Base-by-base conservation (phyloP, 2,888 invertebrate genomes). In the Sarcophaga caerulescens region DNA sequence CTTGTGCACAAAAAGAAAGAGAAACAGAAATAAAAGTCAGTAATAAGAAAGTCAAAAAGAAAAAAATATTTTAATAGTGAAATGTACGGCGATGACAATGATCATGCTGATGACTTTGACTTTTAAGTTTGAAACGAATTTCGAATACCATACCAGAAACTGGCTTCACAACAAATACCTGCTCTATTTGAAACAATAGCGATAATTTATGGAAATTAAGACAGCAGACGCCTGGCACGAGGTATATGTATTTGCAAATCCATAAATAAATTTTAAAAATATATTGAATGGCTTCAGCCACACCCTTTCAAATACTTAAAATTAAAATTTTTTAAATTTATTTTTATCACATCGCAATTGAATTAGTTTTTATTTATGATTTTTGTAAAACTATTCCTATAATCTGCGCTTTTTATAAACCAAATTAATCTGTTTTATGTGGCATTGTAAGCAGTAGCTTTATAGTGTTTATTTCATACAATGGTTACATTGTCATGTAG, bases 191-290 rank as follows among this genome's bases (percentile, higher is more conserved):
- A 14, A 52, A 52, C 17, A 14, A 52, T 45, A 68, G 10, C 11
- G 45, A 5, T 12, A 21, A 68, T 68, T 68, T 47, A 68, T 68
- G 17, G 68, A 47, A 3, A 11, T 68, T 68, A 68, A 45, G 45
- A 35, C 35, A 66, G 65, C 17, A 25, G 11, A n/a, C 23, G 65
- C 65, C 35, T 44, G 65, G 65, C 65, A 35, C 65, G 65, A 66
- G 65, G 25, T 35, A 35, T 35, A 35, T 4, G 14, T 65, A 66
- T 44, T 66, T 66, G 35, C 17, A 19, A 66, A 63, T 6, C 14
- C 63, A 35, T 63, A 66, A 66, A 68, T 44, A 21, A 45, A 45
- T 45, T 21, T 68, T 12, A 68, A 68, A 45, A 68, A 45, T 68
- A 44, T 17, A 66, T 44, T 44, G 19, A 66, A 17, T 35, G 19